Conservation (phyloP, 2,113 vertebrate species). For the Phrynosoma blainvillii region DNA sequence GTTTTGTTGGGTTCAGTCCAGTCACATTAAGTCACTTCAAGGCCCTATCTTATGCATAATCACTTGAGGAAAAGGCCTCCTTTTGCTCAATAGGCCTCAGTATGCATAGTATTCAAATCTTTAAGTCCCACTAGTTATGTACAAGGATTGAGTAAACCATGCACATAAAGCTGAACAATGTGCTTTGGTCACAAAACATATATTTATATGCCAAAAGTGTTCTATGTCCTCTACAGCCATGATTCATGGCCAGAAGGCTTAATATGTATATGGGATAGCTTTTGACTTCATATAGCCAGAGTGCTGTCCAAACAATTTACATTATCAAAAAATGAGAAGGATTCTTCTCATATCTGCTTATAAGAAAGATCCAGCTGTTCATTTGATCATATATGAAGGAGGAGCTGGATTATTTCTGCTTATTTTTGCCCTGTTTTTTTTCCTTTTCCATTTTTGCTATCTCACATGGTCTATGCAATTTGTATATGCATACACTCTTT, state of each 20-base stretch:
- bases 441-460: too few relatives aligned
- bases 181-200: background rate
- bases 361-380: too few relatives aligned
- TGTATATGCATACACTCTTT: too few relatives aligned
- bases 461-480: too few relatives aligned
- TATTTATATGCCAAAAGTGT: background rate
- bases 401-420: too few relatives aligned
- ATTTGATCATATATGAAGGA: too few relatives aligned
- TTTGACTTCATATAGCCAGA: background rate
- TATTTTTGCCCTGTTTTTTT: too few relatives aligned
- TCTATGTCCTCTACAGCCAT: background rate
- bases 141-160: background rate
- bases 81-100: background rate
- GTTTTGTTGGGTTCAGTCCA: background rate
- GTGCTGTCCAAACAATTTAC: background rate
- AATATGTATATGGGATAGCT: background rate
- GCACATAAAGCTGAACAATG: background rate
- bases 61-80: background rate
- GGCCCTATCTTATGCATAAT: background rate
- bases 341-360: too few relatives aligned
- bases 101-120: background rate
- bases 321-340: too few relatives aligned
- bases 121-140: background rate
- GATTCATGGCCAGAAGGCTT: background rate
- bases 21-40: background rate